Evolutionary conservation across 2,113 vertebrate genomes (phyloP).

Genomic region (Brevimyrus niger): DNA sequence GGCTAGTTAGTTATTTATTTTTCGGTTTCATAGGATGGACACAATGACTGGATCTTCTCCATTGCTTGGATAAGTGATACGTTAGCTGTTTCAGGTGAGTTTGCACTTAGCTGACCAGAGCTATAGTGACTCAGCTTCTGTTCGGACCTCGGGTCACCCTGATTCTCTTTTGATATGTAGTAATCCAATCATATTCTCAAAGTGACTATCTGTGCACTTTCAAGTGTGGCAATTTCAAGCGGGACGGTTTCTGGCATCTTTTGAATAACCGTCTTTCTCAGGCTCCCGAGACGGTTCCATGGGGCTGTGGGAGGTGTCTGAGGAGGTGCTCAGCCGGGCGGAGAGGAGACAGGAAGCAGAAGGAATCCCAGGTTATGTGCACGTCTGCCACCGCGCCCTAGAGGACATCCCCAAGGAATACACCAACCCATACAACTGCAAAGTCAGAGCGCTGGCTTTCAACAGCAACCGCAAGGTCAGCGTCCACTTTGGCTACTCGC

Average conservation of each 20-base stretch:
- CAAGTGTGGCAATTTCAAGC: not conserved
- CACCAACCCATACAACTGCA: slow-evolving; percentile 93
- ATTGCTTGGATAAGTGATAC: slow-evolving; percentile 97
- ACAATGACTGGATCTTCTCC: slow-evolving; percentile 99
- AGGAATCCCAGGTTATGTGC: slow-evolving; percentile 77
- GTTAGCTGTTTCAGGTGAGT: slow-evolving; percentile 93
- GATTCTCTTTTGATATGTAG: not conserved
- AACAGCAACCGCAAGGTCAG: slow-evolving; percentile 89
- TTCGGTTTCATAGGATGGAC: slow-evolving; percentile 73
- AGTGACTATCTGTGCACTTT: not conserved
- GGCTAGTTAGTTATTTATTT: slow-evolving; percentile 27
- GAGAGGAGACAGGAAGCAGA: slow-evolving; percentile 68
- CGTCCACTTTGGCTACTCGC: not conserved
- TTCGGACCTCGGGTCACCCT: not conserved
- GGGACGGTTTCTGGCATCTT: not conserved
- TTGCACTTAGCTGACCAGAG: not conserved
- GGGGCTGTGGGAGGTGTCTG: slow-evolving; percentile 94
- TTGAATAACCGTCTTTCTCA: slow-evolving; percentile 35
- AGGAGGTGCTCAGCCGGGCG: slow-evolving; percentile 76
- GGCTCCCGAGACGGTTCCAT: slow-evolving; percentile 95
- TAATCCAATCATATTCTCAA: not conserved
- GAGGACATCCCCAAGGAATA: slow-evolving; percentile 96
- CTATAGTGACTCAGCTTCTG: not conserved
- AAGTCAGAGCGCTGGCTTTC: slow-evolving; percentile 92
- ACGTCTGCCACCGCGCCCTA: slow-evolving; percentile 86